Percentiles rank a stretch among this genome's conserved stretches.
These are phyloP conservation scores for Crotophaga sulcirostris DNA, from an alignment of 2,113 vertebrate species.

Conservation along the genomic window DNA sequence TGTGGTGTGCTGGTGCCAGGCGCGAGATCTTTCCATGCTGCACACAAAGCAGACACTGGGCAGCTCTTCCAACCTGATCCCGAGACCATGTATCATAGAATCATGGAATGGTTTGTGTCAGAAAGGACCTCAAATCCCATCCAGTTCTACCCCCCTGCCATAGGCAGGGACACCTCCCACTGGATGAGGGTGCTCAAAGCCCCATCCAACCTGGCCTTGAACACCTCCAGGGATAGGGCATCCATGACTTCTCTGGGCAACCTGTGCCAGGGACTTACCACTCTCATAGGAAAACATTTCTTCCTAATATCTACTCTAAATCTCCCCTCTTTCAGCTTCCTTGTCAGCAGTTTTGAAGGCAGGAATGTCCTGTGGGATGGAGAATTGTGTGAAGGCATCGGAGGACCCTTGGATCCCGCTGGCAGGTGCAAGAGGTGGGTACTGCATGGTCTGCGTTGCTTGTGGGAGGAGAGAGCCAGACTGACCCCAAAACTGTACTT, in stretches of 20 bases:
- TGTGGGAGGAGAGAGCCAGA: background rate
- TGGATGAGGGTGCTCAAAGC: no score
- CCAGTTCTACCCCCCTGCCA: no score
- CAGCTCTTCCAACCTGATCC: background rate
- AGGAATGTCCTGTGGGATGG: background rate
- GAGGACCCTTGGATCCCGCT: fast-evolving
- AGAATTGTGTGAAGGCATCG: no score
- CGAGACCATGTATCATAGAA: background rate
- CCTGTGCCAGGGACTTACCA: no score
- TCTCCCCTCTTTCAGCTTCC: background rate
- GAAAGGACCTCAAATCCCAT: no score
- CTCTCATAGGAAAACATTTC: no score
- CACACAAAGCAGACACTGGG: background rate
- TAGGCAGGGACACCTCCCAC: no score
- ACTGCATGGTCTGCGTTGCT: fast-evolving
- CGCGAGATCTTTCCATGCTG: background rate
- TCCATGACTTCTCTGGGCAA: no score
- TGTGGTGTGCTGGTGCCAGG: fast-evolving
- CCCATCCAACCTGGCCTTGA: no score
- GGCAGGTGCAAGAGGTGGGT: background rate
- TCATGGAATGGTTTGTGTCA: no score
- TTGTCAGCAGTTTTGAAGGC: fast-evolving
- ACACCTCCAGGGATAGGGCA: no score
- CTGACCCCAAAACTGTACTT: background rate
- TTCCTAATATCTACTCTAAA: no score